Evolutionary conservation across 2,797 vertebrate species (phyloP).

Genomic region (Scleropages formosus): DNA sequence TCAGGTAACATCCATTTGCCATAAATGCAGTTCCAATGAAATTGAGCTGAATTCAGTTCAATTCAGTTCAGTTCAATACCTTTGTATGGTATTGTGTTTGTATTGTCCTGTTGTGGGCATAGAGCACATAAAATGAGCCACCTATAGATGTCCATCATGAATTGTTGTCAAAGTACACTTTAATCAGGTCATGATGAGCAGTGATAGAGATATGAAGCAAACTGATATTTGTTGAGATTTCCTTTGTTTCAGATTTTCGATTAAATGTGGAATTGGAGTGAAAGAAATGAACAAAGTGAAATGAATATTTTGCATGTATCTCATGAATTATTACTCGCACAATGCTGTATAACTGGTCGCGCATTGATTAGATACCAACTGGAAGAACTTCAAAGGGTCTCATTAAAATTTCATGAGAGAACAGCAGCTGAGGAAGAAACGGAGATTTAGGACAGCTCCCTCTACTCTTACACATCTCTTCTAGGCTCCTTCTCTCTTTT

Average conservation of each 20-base stretch:
- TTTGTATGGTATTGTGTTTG: no score
- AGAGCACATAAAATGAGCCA: no score
- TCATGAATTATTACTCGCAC: not conserved
- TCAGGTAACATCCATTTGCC: no score
- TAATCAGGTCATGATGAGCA: no score
- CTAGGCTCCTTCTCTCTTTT: not conserved
- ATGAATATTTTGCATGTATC: not conserved
- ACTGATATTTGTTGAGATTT: no score
- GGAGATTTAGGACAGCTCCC: not conserved
- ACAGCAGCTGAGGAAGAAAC: not conserved
- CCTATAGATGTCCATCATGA: no score
- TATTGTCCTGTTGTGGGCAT: no score
- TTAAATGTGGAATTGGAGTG: not conserved
- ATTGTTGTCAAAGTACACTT: no score
- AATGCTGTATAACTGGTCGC: not conserved
- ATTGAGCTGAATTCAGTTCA: no score
- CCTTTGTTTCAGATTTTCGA: not conserved
- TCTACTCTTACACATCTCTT: not conserved
- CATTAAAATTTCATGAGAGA: conserved; percentile 15
- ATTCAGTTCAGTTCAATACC: no score
- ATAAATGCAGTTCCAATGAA: no score
- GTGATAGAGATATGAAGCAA: no score
- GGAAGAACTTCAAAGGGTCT: conserved; percentile 27
- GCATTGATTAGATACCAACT: conserved; percentile 10
- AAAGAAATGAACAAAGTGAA: not conserved